A percentile compares a stretch with the other conserved stretches of the same genome.
Conservation (phyloP, 2,888 invertebrate genomes). For the Leptinotarsa peninsularis region DNA sequence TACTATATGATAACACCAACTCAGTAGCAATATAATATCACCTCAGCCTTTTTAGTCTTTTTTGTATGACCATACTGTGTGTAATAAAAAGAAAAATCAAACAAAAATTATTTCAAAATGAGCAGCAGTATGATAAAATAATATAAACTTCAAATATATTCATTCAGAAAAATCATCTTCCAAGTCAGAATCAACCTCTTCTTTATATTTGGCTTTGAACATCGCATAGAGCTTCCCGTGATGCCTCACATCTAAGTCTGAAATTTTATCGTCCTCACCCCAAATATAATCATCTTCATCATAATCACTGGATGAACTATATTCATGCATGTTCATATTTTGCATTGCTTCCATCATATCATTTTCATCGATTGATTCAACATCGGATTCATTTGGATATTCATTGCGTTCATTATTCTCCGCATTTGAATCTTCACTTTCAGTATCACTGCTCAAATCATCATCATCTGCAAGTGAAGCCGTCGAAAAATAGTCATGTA, state of each 20-base stretch:
- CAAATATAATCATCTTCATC: too few species aligned
- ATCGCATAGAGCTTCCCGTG: constrained; percentile 77
- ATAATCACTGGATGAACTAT: constrained; percentile 51
- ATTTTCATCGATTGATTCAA: constrained; percentile 71
- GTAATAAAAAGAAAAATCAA: background rate
- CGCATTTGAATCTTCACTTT: constrained; percentile 81
- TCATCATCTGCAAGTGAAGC: constrained; percentile 64
- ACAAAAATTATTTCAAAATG: background rate
- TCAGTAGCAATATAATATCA: too few species aligned
- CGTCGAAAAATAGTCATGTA: constrained; percentile 64
- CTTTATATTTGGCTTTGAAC: constrained; percentile 71
- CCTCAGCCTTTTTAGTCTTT: too few species aligned
- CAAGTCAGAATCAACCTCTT: constrained; percentile 51
- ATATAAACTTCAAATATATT: background rate
- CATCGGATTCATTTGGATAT: constrained; percentile 74
- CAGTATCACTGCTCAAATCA: constrained; percentile 67
- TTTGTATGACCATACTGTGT: too few species aligned
- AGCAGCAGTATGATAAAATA: background rate
- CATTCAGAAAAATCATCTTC: constrained; percentile 45
- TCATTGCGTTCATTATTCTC: constrained; percentile 84
- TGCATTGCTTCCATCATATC: constrained; percentile 74
- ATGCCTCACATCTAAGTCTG: constrained; percentile 68
- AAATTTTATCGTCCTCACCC: constrained; percentile 60
- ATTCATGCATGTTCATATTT: constrained; percentile 56
- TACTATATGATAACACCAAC: too few species aligned